phyloP scores from a whole-genome alignment of 1,140 invertebrate species.

The Tribolium madens region DNA sequence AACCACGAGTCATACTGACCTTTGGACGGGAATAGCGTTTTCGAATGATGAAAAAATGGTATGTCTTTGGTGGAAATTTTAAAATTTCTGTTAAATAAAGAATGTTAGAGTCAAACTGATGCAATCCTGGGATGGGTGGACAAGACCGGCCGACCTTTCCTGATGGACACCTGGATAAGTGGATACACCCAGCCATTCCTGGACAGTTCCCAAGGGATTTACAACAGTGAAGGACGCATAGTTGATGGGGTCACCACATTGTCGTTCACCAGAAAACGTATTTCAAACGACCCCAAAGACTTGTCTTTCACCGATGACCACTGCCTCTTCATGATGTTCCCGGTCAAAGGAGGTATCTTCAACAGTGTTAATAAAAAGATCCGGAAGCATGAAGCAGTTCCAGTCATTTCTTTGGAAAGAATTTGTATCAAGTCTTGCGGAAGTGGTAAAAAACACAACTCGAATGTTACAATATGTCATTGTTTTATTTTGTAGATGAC shows the following conservation, averaged over 20 bases:
- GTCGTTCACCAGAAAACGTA: constrained; percentile 82
- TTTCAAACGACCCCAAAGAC: constrained; percentile 85
- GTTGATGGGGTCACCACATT: constrained; percentile 84
- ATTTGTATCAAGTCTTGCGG: constrained; percentile 88
- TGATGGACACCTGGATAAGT: constrained; percentile 90
- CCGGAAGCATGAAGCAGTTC: constrained; percentile 82
- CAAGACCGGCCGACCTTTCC: constrained; percentile 78
- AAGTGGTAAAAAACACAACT: constrained; percentile 64
- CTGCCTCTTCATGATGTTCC: constrained; percentile 91
- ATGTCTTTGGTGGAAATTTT: constrained; percentile 52
- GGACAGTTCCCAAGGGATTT: constrained; percentile 83
- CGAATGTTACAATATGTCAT: background rate
- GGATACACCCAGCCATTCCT: constrained; percentile 82
- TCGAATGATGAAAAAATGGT: constrained; percentile 90
- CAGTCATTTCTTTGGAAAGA: constrained; percentile 81
- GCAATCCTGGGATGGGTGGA: constrained; percentile 91
- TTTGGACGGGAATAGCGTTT: constrained; percentile 96
- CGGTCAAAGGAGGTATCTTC: constrained; percentile 85
- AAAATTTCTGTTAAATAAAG: background rate
- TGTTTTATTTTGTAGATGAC: constrained; percentile 60
- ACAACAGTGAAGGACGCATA: constrained; percentile 76
- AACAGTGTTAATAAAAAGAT: constrained; percentile 89
- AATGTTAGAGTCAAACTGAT: constrained; percentile 77
- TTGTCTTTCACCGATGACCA: constrained; percentile 84
- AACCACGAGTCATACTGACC: constrained; percentile 82